Base-by-base conservation (phyloP, 1,140 invertebrate genomes). In the Coenobita brevimanus region DNA sequence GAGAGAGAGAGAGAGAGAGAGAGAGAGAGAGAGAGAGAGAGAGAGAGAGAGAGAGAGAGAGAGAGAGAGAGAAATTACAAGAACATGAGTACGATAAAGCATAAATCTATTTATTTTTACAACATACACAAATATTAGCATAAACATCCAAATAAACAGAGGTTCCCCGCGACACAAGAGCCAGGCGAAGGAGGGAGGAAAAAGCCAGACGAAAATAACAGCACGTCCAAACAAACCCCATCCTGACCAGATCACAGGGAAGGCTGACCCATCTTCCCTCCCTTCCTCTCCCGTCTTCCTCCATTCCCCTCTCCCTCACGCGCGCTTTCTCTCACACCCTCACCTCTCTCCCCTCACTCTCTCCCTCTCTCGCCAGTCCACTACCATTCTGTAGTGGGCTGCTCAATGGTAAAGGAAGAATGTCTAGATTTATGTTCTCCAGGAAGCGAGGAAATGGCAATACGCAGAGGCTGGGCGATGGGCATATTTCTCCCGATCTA, bases 331-430 rank as follows among this genome's bases (percentile, higher is more conserved):
- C 57, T 27, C 1, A 21, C 1, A 17, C 60, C 41, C 27, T 43
- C 13, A 36, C 1, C 43, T 17, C 33, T 8, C 57, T 30, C 15
- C 41, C 38, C 27, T 71, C 38, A 4, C 24, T 36, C 81, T 30
- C n/a, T 24, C 38, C 30, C 3, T 33, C 62, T 57, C 43, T 8
- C 62, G 10, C 1, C 13, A 2, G 36, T n/a, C 30, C 33, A 67
- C 54, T 41, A 43, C 41, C 62, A 46, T 24, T 67, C 43, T 43
- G 64, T 46, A 8, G 62, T 71, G 80, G 80, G 79, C 41, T 38
- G 79, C 36, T 82, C 79, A 82, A 82, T 82, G 79, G 78, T 46
- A 82, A 46, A 82, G 41, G 80, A 71, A 50, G 62, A 67, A 50
- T 24, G 64, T 50, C 64, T 36, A 64, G 80, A 71, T 82, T 82